Base-by-base conservation (phyloP, 2,797 vertebrate species). In the Alauda arvensis region DNA sequence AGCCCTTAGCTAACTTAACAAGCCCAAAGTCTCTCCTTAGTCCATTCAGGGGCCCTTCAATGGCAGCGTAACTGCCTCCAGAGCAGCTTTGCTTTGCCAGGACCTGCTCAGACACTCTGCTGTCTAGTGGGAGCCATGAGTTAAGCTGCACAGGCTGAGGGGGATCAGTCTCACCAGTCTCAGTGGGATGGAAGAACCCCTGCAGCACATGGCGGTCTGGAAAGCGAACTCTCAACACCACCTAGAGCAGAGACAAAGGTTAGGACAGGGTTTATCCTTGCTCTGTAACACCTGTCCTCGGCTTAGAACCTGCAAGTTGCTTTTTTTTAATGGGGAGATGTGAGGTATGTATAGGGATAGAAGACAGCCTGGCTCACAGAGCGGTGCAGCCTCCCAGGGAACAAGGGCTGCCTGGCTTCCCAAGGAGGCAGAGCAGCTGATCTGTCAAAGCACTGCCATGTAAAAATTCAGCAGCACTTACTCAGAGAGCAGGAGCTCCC, bases 131-230 rank as follows among this genome's bases (percentile, higher is more conserved):
- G 34, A 75, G 39, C 55, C 21, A 7, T 8, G 28, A 49, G n/a
- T 25, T 33, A 28, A 68, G 52, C 52, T 51, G 55, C 29, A 6
- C 14, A 39, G 52, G 20, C 45, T 56, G 49, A 10, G 29, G 4
- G 20, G 18, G 33, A 11, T 6, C 3, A 3, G 19, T 43, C 97
- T 93, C 92, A 99, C 99, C 98, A 82, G 99, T 99, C 94, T 99
- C 99, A 29, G 96, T 93, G 21, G 98, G 98, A 72, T 93, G 96
- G 96, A 99, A 99, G 96, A 98, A 99, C 9, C 99, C 99, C 85
- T 99, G 99, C 5, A 99, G 96, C 88, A 99, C 96, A 29, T 97
- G 95, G 61, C 98, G 97, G 96, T 99, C 99, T 80, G 99, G 99
- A 90, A 99, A 99, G 93, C 97, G 98, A 93, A 99, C 95, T 93